Evolutionary conservation across 2,888 invertebrate genomes (phyloP), one percentile per base, ranked within the genome.

Genomic region (Trichacis sp.): DNA sequence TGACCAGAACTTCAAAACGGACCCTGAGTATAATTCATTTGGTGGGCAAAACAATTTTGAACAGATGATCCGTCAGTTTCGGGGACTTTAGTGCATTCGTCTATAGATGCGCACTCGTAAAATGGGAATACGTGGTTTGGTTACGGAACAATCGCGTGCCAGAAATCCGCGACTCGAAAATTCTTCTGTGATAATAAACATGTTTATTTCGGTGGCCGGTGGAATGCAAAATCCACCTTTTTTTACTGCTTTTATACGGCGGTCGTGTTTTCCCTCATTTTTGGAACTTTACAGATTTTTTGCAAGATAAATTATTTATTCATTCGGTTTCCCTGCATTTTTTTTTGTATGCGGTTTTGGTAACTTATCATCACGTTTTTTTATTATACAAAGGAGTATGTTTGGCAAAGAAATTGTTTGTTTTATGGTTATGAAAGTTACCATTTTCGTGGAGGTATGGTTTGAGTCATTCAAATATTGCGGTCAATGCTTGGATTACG

Each of bases 41-140:
- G n/a, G 24, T 24, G 3, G 24, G 24, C 24, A 24, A 24, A 24
- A 24, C 8, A 8, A 5, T 24, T 24, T 24, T 24, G 24, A 3
- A 24, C 8, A 56, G 60, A 64, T 64, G 56, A 64, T 68, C 53
- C 56, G 56, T 63, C 59, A 63, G 59, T 18, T n/a, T 45, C 20
- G 18, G 11, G 19, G 12, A 45, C 18, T 18, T 8, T 5, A 4
- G 17, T 6, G 42, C 17, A 4, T 29, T 9, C 29, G 4, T 9
- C 29, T 33, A 33, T 33, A 9, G 2, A 18, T 42, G 42, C 14
- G 42, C 6, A 42, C 17, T 15, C 42, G 17, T 42, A 42, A 42
- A 4, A 42, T 17, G 42, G 5, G 14, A 42, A 42, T 42, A 18
- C 42, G 42, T 18, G 42, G 42, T 6, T 2, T 11, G 42, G 15